Conservation (phyloP, 2,113 vertebrate species). For the Glareola pratincola region DNA sequence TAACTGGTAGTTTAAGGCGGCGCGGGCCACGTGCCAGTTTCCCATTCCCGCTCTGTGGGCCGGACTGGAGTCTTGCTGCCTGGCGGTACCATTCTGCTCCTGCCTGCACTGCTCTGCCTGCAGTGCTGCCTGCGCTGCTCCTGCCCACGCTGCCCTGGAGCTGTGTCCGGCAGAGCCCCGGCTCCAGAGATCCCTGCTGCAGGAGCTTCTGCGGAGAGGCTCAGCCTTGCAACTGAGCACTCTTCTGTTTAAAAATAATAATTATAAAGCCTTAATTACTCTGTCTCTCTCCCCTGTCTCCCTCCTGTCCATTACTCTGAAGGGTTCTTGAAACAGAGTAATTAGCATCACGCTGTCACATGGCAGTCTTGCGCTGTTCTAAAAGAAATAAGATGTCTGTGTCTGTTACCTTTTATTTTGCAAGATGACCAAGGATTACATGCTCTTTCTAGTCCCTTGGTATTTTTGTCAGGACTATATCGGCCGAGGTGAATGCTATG, state of each 20-base stretch:
- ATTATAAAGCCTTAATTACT: not conserved
- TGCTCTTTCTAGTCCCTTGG: not conserved
- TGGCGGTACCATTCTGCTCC: not conserved
- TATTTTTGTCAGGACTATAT: not conserved
- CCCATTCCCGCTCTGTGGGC: fast-evolving
- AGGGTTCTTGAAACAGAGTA: not conserved
- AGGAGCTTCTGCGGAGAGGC: not conserved
- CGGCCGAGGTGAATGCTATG: not conserved
- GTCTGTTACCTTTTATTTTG: not conserved
- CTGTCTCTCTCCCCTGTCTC: not conserved
- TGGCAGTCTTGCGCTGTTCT: not conserved
- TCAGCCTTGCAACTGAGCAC: not conserved
- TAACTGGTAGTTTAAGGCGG: not conserved
- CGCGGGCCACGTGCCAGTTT: not conserved
- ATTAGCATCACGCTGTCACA: not conserved
- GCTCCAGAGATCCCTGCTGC: not conserved
- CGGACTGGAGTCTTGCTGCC: not conserved
- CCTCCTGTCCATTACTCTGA: not conserved
- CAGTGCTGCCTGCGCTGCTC: not conserved
- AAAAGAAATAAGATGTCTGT: not conserved
- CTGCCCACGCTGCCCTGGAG: not conserved
- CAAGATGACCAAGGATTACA: not conserved
- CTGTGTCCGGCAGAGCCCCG: not conserved
- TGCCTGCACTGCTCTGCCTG: not conserved
- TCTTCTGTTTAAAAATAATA: not conserved